Evolutionary conservation across 2,888 invertebrate species (phyloP), one percentile per base, ranked within the genome.

Genomic region (Neocrepidodera transversa): DNA sequence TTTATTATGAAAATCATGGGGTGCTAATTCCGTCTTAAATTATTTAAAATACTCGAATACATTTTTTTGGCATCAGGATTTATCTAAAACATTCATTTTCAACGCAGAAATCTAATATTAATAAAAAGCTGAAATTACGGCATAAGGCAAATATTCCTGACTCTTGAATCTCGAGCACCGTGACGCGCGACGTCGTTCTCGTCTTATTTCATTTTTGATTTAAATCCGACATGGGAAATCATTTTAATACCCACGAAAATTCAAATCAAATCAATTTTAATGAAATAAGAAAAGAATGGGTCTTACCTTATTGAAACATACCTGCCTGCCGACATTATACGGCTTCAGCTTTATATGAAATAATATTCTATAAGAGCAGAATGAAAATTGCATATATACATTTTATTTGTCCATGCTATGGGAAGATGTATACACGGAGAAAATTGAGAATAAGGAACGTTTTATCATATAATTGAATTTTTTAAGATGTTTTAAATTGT

Each of bases 331-430:
- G 59, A 62, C 56, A 63, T 58, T 58, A 56, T 60, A 58, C 57
- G 58, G 55, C 38, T 57, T 57, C 57, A 43, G 56, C 43, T 56
- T 58, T 57, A 61, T 56, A 53, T 55, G 58, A 53, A 48, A 48
- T 52, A 58, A 61, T 38, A 56, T 63, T 58, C 56, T 47, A 47
- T 36, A 53, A 60, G 50, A 64, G 54, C 51, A 60, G 43, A 58
- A 62, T 43, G 62, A 60, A 62, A 64, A 62, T 62, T 64, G 64
- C 62, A 62, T 60, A 64, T 52, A 57, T 60, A 61, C 52, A 51
- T 62, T 60, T 58, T 56, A 62, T 60, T 55, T 64, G 56, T 58
- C 45, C 56, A n/a, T 49, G n/a, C 40, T 13, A 35, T n/a, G n/a
- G 36, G 58, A 42, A 56, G 42, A 55, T 52, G 43, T 57, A 64